phyloP scores from a whole-genome alignment of 53 echinoderm and acorn worm genomes.

The Holothuria leucospilota region DNA sequence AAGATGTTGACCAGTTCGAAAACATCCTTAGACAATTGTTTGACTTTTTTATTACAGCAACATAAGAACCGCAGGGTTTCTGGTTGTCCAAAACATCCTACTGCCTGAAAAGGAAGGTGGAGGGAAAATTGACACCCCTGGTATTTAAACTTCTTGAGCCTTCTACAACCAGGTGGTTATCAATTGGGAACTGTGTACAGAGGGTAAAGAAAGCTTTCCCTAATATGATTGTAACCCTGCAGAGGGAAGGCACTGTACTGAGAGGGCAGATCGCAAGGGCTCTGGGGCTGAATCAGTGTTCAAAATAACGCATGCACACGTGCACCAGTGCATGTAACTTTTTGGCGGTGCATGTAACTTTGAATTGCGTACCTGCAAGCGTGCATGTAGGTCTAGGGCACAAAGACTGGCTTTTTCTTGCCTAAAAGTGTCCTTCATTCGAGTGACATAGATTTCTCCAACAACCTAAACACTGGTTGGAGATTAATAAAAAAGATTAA shows the following conservation, averaged over 20 bases:
- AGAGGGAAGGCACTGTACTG: conserved; percentile 61
- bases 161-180: conserved; percentile 67
- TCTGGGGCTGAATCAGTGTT: conserved; percentile 60
- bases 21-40: conserved; percentile 60
- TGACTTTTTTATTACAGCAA: conserved; percentile 68
- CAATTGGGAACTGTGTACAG: conserved; percentile 56
- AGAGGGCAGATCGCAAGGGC: conserved; percentile 66
- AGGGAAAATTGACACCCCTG: conserved; percentile 43
- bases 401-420: no score
- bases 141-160: conserved; percentile 62
- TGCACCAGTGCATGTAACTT: no score
- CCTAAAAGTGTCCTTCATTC: no score
- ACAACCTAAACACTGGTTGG: no score
- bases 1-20: conserved; percentile 56
- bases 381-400: no score
- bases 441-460: no score
- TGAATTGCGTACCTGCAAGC: no score
- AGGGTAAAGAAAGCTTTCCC: conserved; percentile 46
- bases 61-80: conserved; percentile 58
- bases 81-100: conserved; percentile 27
- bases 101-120: conserved; percentile 23
- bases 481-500: no score
- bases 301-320: no score
- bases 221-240: conserved; percentile 55
- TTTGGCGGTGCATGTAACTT: no score